phyloP scores from a whole-genome alignment of 2,888 invertebrate species.

The Drosophila mulleri region DNA sequence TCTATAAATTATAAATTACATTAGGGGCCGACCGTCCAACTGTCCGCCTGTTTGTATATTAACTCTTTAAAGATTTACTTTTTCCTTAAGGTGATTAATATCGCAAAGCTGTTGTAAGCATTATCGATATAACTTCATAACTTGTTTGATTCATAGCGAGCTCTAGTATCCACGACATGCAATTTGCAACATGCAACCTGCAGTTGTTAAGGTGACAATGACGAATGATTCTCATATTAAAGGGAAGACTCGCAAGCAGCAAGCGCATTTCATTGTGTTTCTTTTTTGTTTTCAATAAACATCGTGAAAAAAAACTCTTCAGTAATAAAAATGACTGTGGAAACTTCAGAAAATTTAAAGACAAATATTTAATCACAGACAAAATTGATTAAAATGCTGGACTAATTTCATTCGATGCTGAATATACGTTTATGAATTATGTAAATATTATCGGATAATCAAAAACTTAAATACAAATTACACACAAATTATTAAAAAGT shows the following conservation, averaged over 20 bases:
- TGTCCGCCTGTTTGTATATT: not conserved
- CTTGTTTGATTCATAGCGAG: conserved; percentile 8
- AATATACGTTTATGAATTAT: too few species aligned
- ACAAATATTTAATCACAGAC: not conserved
- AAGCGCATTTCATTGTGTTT: not conserved
- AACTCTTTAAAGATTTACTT: not conserved
- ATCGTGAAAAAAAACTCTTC: not conserved
- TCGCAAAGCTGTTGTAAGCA: not conserved
- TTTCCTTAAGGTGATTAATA: not conserved
- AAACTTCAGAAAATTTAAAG: not conserved
- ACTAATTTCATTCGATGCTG: not conserved
- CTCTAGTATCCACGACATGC: conserved; percentile 4
- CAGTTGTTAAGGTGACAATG: conserved; percentile 14
- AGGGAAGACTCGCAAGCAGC: not conserved
- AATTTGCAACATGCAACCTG: conserved; percentile 9
- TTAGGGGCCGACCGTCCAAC: not conserved
- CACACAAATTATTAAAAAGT: too few species aligned
- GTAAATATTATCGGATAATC: too few species aligned
- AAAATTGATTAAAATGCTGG: not conserved
- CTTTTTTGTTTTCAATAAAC: not conserved
- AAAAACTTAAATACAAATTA: too few species aligned
- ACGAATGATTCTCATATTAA: conserved; percentile 1
- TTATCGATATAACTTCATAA: conserved; percentile 10
- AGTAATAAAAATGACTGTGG: not conserved
- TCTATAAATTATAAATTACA: not conserved